Evolutionary conservation across 1,140 invertebrate genomes (phyloP).

Genomic region (Drosophila ficusphila): DNA sequence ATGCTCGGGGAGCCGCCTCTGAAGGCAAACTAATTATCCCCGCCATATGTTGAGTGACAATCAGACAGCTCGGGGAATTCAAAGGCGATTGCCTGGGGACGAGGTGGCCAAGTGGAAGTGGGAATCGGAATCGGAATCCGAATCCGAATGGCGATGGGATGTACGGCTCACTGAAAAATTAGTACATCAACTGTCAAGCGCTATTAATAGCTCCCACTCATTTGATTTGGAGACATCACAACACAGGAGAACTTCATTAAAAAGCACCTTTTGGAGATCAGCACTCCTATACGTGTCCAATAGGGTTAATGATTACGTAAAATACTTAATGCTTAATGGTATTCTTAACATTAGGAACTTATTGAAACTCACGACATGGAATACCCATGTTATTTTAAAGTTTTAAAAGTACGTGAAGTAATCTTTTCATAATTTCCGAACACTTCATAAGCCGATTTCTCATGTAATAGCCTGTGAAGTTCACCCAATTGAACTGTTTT

Average conservation of each 20-base stretch:
- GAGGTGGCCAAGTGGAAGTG: neutral
- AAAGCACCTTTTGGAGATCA: neutral
- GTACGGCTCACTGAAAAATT: conserved; percentile 59
- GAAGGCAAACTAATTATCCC: conserved; percentile 49
- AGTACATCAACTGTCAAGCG: conserved; percentile 42
- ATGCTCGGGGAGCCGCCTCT: conserved; percentile 27
- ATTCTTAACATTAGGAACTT: no score
- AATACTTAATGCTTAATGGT: no score
- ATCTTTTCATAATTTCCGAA: neutral
- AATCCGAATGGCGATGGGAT: conserved; percentile 38
- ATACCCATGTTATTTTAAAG: no score
- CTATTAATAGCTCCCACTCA: conserved; percentile 41
- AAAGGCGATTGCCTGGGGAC: conserved; percentile 6
- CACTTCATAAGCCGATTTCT: conserved; percentile 1
- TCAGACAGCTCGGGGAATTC: conserved; percentile 43
- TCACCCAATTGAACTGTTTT: conserved; percentile 17
- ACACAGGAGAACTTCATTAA: neutral
- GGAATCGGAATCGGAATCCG: conserved; percentile 15
- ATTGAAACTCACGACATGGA: no score
- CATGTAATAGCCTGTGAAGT: neutral
- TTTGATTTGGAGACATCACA: conserved; percentile 18
- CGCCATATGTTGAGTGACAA: conserved; percentile 50
- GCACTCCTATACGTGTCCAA: neutral
- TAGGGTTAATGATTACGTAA: neutral
- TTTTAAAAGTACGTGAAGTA: neutral